A percentile compares a stretch with the other conserved stretches of the same genome.
phyloP scores from a whole-genome alignment of 2,797 vertebrate species.

The Labeo calbasu region DNA sequence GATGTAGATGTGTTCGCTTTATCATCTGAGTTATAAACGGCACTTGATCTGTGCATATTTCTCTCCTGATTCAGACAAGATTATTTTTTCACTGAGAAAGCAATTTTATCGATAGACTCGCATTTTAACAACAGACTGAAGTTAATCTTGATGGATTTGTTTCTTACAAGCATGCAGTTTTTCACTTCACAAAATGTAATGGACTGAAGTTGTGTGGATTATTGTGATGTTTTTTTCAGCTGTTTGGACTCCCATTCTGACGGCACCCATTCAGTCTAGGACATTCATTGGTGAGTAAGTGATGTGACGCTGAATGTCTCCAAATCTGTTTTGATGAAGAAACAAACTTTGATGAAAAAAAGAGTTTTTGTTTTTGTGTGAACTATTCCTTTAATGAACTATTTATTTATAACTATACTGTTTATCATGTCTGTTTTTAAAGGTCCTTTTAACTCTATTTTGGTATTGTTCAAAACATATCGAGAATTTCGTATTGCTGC shows the following conservation, averaged over 20 bases:
- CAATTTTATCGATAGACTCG: too few relatives aligned
- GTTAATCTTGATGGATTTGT: too few relatives aligned
- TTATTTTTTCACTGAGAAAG: too few relatives aligned
- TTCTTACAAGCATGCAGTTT: too few relatives aligned
- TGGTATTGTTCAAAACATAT: not conserved
- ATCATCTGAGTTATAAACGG: too few relatives aligned
- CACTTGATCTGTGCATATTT: too few relatives aligned
- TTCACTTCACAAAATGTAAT: not conserved
- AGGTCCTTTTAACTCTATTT: not conserved
- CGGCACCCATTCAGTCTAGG: not conserved
- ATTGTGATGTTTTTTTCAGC: not conserved
- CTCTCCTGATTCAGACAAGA: too few relatives aligned
- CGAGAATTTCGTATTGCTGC: not conserved
- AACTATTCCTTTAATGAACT: not conserved
- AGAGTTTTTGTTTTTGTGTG: not conserved
- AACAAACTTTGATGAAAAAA: too few relatives aligned
- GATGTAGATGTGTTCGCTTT: too few relatives aligned
- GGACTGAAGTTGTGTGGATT: not conserved
- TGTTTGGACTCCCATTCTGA: too few relatives aligned
- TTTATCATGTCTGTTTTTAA: not conserved
- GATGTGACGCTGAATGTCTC: not conserved
- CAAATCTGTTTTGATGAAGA: not conserved
- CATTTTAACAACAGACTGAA: too few relatives aligned
- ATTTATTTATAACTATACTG: not conserved
- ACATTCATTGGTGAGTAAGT: not conserved